Percentiles rank a stretch among this genome's conserved stretches.
These are phyloP conservation scores for Catamblyrhynchus diadema DNA, from an alignment of 2,797 vertebrate genomes.

Conservation along the genomic window DNA sequence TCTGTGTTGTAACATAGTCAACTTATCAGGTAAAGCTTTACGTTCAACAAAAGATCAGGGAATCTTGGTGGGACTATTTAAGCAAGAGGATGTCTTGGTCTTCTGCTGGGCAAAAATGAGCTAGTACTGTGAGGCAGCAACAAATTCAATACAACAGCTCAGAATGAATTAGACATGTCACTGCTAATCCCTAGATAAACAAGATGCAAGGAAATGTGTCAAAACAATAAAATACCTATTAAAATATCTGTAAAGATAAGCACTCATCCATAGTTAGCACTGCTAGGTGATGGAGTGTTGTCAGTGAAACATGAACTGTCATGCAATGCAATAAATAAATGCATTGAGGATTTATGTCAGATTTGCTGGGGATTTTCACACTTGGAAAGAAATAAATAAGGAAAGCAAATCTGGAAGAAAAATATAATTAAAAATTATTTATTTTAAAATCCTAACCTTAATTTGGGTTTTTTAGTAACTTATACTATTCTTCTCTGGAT, in stretches of 20 bases:
- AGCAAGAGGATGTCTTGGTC: neutral
- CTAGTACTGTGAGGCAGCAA: neutral
- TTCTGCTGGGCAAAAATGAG: neutral
- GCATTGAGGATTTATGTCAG: neutral
- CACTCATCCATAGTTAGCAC: constrained; percentile 8
- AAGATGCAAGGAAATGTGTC: constrained; percentile 32
- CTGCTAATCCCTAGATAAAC: constrained; percentile 37
- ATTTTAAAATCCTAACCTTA: neutral
- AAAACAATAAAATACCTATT: constrained; percentile 34
- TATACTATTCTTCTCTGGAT: neutral
- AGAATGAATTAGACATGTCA: constrained; percentile 13
- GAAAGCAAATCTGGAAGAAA: neutral
- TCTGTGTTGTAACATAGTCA: neutral
- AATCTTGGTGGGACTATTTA: neutral
- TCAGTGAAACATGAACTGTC: neutral
- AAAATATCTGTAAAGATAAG: constrained; percentile 27
- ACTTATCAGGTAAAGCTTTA: neutral
- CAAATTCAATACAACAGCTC: constrained; percentile 1
- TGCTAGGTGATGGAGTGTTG: neutral
- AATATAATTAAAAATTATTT: neutral
- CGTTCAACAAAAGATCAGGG: neutral
- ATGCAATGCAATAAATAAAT: neutral
- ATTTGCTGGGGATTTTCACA: neutral
- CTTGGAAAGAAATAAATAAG: neutral
- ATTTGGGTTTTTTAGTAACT: neutral